Evolutionary conservation across 53 echinoderm and acorn worm species (phyloP).

Genomic region (Temnopleurus reevesii): DNA sequence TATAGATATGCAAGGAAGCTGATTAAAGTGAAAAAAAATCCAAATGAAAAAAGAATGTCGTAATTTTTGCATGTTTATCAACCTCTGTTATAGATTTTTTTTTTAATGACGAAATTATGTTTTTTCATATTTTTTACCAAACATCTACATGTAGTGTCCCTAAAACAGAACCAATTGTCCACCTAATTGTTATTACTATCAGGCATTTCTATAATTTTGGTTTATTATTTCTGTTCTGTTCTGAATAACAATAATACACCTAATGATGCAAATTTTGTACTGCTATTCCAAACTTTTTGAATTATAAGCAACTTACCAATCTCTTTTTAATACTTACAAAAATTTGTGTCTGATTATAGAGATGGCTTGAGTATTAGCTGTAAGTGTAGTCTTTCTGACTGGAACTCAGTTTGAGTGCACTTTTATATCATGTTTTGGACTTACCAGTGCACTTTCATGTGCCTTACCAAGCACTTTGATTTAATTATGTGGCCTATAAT

Average conservation of each 20-base stretch:
- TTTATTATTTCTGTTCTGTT: background rate
- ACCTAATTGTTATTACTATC: too few relatives aligned
- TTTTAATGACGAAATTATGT: too few relatives aligned
- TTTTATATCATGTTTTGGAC: background rate
- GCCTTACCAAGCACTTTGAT: constrained; percentile 37
- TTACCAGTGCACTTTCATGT: constrained; percentile 24
- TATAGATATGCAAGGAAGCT: too few relatives aligned
- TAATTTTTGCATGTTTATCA: too few relatives aligned
- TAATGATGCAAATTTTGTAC: background rate
- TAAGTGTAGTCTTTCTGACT: background rate
- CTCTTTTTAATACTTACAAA: constrained; percentile 56
- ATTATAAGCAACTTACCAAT: constrained; percentile 44
- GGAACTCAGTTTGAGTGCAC: constrained; percentile 19
- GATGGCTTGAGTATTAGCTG: constrained; percentile 34
- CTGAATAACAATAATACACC: background rate
- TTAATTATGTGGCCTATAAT: background rate
- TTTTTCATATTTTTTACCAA: too few relatives aligned
- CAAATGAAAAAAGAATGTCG: too few relatives aligned
- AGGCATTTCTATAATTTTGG: too few relatives aligned
- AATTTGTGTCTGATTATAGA: constrained; percentile 44
- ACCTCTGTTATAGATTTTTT: too few relatives aligned
- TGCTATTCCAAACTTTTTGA: background rate
- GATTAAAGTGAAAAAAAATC: too few relatives aligned
- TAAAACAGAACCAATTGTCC: too few relatives aligned
- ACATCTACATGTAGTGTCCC: too few relatives aligned